These are phyloP conservation scores for Tichodroma muraria DNA, from an alignment of 2,113 vertebrate genomes.

Conservation along the genomic window DNA sequence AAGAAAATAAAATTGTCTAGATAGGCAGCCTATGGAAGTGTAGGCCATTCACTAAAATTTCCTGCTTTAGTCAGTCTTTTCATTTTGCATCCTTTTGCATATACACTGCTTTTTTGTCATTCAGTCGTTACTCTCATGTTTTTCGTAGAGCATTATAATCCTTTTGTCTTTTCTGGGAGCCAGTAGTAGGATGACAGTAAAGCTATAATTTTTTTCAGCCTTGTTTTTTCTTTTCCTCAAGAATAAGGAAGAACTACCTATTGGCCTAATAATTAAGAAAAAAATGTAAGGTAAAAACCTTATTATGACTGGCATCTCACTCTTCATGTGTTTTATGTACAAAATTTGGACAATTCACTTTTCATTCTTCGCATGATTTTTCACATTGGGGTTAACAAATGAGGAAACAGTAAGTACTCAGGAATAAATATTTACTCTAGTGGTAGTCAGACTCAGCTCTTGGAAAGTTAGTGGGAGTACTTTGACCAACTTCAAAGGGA, in stretches of 20 bases:
- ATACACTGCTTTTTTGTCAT: background rate
- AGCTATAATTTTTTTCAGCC: background rate
- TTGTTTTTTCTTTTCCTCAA: background rate
- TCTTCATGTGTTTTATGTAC: background rate
- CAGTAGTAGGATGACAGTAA: background rate
- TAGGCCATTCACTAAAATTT: background rate
- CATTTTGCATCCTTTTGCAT: background rate
- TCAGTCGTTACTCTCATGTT: background rate
- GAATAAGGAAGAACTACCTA: background rate
- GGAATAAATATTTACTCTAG: conserved; percentile 26
- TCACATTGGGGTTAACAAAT: background rate
- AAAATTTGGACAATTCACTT: background rate
- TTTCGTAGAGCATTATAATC: background rate
- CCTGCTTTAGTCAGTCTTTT: background rate
- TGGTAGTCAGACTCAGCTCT: background rate
- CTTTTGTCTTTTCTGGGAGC: background rate
- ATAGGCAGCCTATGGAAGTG: background rate
- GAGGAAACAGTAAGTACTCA: background rate
- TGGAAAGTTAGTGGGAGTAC: background rate
- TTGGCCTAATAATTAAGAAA: background rate
- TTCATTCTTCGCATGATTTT: background rate
- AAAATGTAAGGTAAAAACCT: background rate
- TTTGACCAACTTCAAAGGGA: background rate
- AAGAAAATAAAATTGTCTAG: background rate
- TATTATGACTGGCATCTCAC: background rate